Evolutionary conservation across 2,113 vertebrate genomes (phyloP).

Genomic region (Melanostigma gelatinosum): DNA sequence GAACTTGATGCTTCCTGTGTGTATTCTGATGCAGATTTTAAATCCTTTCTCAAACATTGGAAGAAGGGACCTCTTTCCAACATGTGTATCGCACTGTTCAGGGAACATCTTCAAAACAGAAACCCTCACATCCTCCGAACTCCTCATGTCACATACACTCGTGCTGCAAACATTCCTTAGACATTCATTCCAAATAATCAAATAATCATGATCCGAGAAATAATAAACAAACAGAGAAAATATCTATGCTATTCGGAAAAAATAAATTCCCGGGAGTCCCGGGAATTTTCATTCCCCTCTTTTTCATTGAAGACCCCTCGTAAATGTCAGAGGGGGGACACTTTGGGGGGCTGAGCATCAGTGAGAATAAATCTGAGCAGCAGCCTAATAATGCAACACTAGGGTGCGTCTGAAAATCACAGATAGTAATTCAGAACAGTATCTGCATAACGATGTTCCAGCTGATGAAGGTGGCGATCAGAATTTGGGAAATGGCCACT

Average conservation of each 20-base stretch:
- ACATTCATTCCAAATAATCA: conserved; percentile 62
- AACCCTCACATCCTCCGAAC: conserved; percentile 24
- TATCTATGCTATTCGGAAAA: conserved; percentile 26
- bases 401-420: conserved; percentile 58
- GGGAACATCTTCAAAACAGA: conserved; percentile 15
- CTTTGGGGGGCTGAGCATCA: conserved; percentile 65
- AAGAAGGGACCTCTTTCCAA: background rate
- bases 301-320: conserved; percentile 58
- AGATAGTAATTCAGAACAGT: conserved; percentile 73
- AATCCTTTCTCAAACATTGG: conserved; percentile 4
- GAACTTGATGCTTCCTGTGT: background rate
- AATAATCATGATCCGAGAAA: conserved; percentile 60
- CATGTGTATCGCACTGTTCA: conserved; percentile 3
- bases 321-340: conserved; percentile 72
- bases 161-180: conserved; percentile 40
- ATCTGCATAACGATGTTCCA: conserved; percentile 48
- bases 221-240: conserved; percentile 55
- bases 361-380: conserved; percentile 66
- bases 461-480: conserved; percentile 46
- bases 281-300: too few relatives aligned
- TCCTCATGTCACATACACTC: background rate
- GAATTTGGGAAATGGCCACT: conserved; percentile 25
- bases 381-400: conserved; percentile 57
- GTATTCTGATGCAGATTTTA: background rate
- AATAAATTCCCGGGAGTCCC: conserved; percentile 48